phyloP scores from a whole-genome alignment of 2,113 vertebrate genomes.

The Alligator mississippiensis region DNA sequence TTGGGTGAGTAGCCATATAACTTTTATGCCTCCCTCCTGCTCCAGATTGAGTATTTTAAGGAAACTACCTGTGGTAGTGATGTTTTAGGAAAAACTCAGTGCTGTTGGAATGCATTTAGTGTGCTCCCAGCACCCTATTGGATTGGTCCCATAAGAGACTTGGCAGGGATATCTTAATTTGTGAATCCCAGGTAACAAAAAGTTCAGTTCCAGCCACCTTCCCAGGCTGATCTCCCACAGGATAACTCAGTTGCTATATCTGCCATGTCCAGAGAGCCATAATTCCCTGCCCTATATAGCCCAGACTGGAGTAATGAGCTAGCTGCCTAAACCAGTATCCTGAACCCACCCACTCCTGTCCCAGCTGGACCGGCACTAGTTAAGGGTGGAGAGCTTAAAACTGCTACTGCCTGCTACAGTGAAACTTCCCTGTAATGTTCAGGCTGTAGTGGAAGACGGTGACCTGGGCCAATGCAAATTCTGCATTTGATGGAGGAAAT shows the following conservation, averaged over 20 bases:
- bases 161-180: too few species aligned
- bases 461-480: background rate
- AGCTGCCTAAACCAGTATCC: background rate
- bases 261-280: background rate
- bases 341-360: background rate
- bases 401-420: background rate
- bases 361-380: background rate
- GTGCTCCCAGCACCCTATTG: too few species aligned
- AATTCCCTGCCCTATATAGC: background rate
- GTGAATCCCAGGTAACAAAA: too few species aligned
- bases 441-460: too few species aligned
- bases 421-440: background rate
- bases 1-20: too few species aligned
- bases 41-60: too few species aligned
- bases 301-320: background rate
- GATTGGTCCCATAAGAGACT: too few species aligned
- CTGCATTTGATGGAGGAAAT: background rate
- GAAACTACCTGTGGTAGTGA: too few species aligned
- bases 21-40: too few species aligned
- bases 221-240: background rate
- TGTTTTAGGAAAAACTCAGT: too few species aligned
- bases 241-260: background rate
- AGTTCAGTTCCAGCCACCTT: background rate
- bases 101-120: too few species aligned
- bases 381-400: background rate